These are phyloP conservation scores for Aphidius ervi DNA, from an alignment of 1,140 invertebrate species.

Conservation along the genomic window DNA sequence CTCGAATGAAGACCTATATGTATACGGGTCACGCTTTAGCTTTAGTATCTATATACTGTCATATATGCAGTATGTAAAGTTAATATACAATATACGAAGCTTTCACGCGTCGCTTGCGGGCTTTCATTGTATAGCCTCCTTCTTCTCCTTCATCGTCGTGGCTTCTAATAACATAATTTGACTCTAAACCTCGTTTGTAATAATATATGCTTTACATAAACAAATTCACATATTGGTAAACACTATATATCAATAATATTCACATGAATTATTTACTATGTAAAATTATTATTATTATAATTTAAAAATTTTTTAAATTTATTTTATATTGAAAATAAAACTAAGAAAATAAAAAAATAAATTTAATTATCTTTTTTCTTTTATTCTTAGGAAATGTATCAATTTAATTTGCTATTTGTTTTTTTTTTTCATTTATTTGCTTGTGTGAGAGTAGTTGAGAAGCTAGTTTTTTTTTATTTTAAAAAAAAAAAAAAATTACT, in stretches of 20 bases:
- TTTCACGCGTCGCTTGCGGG: slow-evolving; percentile 22
- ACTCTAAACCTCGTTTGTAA: slow-evolving; percentile 23
- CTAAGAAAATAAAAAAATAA: too few species aligned
- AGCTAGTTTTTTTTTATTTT: too few species aligned
- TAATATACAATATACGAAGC: slow-evolving; percentile 1
- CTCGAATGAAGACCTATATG: slow-evolving; percentile 31
- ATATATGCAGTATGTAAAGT: background rate
- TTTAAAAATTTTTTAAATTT: background rate
- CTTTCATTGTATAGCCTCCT: slow-evolving; percentile 30
- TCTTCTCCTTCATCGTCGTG: slow-evolving; percentile 23
- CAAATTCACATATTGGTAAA: background rate
- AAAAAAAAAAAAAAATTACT: too few species aligned
- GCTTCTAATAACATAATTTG: slow-evolving; percentile 46
- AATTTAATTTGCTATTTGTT: too few species aligned
- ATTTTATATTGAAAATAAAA: background rate
- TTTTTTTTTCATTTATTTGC: too few species aligned
- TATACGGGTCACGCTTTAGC: slow-evolving; percentile 31
- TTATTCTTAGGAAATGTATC: too few species aligned
- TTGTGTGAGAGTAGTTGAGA: too few species aligned
- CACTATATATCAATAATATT: too few species aligned
- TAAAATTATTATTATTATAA: too few species aligned
- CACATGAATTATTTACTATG: too few species aligned
- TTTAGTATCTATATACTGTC: slow-evolving; percentile 22
- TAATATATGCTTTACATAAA: slow-evolving; percentile 4
- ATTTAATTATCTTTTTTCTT: too few species aligned